phyloP scores from a whole-genome alignment of 2,797 vertebrate species.

The Erpetoichthys calabaricus region DNA sequence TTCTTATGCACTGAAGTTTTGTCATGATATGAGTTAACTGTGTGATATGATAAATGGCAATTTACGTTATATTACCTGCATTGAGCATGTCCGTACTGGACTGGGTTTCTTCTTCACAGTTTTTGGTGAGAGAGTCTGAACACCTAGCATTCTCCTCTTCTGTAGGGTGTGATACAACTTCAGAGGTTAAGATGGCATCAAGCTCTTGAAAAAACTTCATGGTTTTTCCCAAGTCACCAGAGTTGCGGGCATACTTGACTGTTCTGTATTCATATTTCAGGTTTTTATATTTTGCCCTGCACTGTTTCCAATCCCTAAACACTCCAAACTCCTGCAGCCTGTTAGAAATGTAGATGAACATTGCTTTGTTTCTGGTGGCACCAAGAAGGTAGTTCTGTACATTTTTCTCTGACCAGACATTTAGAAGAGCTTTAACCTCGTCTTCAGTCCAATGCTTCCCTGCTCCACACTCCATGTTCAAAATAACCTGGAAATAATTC shows the following conservation, averaged over 20 bases:
- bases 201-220: conserved; percentile 54
- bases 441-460: conserved; percentile 74
- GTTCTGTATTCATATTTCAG: conserved; percentile 66
- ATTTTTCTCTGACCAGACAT: conserved; percentile 70
- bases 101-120: conserved; percentile 17
- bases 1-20: conserved; percentile 4
- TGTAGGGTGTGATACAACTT: conserved; percentile 34
- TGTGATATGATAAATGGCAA: not conserved
- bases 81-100: conserved; percentile 17
- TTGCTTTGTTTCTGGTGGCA: conserved; percentile 62
- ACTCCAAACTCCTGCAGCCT: conserved; percentile 72
- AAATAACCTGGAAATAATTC: conserved; percentile 92
- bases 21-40: not conserved
- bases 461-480: conserved; percentile 81
- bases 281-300: conserved; percentile 72
- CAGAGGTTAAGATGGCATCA: conserved; percentile 44
- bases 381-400: conserved; percentile 54
- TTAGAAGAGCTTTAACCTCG: conserved; percentile 69
- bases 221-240: conserved; percentile 45
- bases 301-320: conserved; percentile 73
- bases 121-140: conserved; percentile 20
- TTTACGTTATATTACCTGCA: conserved; percentile 39
- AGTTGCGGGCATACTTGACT: conserved; percentile 46
- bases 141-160: conserved; percentile 26
- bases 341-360: conserved; percentile 77